phyloP scores from a whole-genome alignment of 1,140 invertebrate species.

The Holcopasites calliopsidis region DNA sequence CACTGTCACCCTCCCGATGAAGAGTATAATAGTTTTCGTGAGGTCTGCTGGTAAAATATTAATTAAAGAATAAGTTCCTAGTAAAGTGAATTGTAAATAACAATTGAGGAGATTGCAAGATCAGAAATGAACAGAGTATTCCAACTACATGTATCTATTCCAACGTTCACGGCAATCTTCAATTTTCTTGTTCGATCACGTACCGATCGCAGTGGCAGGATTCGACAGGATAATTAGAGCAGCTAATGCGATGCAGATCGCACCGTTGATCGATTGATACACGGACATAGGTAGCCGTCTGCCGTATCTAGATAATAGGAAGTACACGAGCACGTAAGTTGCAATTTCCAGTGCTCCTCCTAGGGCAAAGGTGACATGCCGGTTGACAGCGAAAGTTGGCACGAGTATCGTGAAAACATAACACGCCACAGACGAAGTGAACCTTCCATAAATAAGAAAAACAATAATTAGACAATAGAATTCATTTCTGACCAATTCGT shows the following conservation, averaged over 20 bases:
- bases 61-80: neutral
- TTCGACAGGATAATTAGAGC: conserved; percentile 43
- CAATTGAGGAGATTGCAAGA: too few relatives aligned
- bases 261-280: conserved; percentile 63
- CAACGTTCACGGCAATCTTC: too few relatives aligned
- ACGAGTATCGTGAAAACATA: conserved; percentile 62
- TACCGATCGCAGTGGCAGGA: conserved; percentile 11
- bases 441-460: conserved; percentile 63
- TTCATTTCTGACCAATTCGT: neutral
- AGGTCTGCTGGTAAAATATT: conserved; percentile 53
- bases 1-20: conserved; percentile 67
- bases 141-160: too few relatives aligned
- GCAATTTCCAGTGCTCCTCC: conserved; percentile 69
- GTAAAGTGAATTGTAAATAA: too few relatives aligned
- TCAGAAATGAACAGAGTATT: too few relatives aligned
- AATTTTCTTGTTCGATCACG: neutral
- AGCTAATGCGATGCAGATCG: conserved; percentile 66
- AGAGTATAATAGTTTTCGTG: conserved; percentile 59
- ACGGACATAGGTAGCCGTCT: conserved; percentile 61
- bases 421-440: conserved; percentile 66
- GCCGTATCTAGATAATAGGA: conserved; percentile 68
- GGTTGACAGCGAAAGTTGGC: conserved; percentile 66
- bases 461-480: neutral
- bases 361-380: conserved; percentile 71
- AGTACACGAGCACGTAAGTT: conserved; percentile 67